phyloP scores from a whole-genome alignment of 2,888 invertebrate species.

The Amorpha juglandis region DNA sequence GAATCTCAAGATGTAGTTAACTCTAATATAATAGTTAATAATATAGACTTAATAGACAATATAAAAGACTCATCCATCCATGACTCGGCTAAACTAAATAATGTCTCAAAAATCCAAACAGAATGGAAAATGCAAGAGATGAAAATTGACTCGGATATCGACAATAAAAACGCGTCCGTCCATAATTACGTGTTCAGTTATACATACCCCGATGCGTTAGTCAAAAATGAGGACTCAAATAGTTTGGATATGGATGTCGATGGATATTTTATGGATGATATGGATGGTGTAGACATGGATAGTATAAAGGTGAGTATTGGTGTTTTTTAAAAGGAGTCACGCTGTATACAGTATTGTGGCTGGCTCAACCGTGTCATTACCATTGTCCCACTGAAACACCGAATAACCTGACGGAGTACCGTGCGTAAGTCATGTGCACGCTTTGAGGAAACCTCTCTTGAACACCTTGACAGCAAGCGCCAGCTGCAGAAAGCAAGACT shows the following conservation, averaged over 20 bases:
- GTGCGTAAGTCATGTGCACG: too few relatives aligned
- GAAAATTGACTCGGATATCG: constrained; percentile 1
- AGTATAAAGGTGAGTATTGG: neutral
- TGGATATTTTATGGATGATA: neutral
- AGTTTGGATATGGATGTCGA: constrained; percentile 7
- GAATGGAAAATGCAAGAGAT: neutral
- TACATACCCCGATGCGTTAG: neutral
- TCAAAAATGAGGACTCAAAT: constrained; percentile 1
- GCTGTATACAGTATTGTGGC: too few relatives aligned
- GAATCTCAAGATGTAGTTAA: neutral
- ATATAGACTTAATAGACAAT: neutral
- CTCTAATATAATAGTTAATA: neutral
- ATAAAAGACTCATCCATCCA: neutral
- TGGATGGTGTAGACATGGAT: neutral
- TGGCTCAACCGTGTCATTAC: too few relatives aligned
- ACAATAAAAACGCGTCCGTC: constrained; percentile 1
- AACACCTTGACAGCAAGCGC: too few relatives aligned
- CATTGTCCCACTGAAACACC: too few relatives aligned
- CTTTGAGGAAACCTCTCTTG: too few relatives aligned
- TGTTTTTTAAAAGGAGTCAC: neutral
- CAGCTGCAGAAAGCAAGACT: too few relatives aligned
- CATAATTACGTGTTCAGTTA: neutral
- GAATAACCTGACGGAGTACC: too few relatives aligned
- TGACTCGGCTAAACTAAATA: neutral
- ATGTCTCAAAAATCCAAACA: neutral